phyloP scores from a whole-genome alignment of 1,140 invertebrate genomes.

The Drosophila biarmipes region DNA sequence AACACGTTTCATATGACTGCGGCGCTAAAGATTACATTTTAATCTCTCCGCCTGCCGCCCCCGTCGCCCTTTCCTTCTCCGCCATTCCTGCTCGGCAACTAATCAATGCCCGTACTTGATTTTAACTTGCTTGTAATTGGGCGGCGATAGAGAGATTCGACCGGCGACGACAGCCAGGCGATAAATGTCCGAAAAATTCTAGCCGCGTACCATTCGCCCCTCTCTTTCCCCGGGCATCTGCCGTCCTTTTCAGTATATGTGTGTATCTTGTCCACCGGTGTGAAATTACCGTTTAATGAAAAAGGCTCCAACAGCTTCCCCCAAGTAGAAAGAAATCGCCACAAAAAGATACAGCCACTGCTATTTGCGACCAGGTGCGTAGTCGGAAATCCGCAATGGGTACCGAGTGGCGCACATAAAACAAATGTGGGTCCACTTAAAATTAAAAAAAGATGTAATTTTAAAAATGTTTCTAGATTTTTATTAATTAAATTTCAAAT shows the following conservation, averaged over 20 bases:
- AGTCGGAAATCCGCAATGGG: slow-evolving; percentile 10
- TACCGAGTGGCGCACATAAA: background rate
- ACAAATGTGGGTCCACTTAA: background rate
- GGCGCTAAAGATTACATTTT: slow-evolving; percentile 81
- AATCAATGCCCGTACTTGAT: slow-evolving; percentile 80
- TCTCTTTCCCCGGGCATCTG: background rate
- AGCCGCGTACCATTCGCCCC: slow-evolving; percentile 52
- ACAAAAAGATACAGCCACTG: slow-evolving; percentile 31
- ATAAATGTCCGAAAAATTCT: slow-evolving; percentile 79
- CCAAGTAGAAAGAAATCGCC: slow-evolving; percentile 16
- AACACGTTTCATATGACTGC: slow-evolving; percentile 80
- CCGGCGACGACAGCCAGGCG: slow-evolving; percentile 56
- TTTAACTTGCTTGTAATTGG: slow-evolving; percentile 82
- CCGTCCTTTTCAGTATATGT: slow-evolving; percentile 1
- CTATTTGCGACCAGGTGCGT: slow-evolving; percentile 26
- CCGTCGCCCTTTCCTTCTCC: background rate
- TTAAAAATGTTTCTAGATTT: no score
- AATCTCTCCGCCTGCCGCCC: slow-evolving; percentile 52
- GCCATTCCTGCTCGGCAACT: slow-evolving; percentile 43
- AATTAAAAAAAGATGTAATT: background rate
- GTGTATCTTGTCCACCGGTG: slow-evolving; percentile 44
- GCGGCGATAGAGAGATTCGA: slow-evolving; percentile 64
- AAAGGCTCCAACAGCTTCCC: slow-evolving; percentile 48
- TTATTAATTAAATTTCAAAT: no score
- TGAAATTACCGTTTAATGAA: slow-evolving; percentile 81